Evolutionary conservation across 2,797 vertebrate genomes (phyloP), one percentile per base, ranked within the genome.

Genomic region (Acrossocheilus fasciatus): DNA sequence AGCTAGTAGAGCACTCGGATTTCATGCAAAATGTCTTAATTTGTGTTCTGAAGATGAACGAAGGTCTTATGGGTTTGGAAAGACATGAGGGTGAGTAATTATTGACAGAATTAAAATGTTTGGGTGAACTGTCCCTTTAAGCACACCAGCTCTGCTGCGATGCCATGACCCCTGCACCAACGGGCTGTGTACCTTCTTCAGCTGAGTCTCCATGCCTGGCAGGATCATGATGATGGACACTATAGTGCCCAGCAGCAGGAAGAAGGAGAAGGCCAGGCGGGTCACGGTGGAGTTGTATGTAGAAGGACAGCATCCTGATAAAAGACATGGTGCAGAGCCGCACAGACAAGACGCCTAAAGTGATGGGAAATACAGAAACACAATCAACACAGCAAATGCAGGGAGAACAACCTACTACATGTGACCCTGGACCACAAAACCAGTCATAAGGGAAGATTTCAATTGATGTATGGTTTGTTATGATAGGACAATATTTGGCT

Each of bases 221-320:
- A 96, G 95, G 74, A 99, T 97, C 97, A 98, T 98, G 26, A 98
- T 95, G 93, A 98, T 72, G 8, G 96, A 98, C 74, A 98, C 96
- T 0, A 98, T 79, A 0, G 98, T 97, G 20, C 98, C 97, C 0
- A 99, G 94, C 90, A 99, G 95, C 87, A 99, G 94, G 88, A 99
- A 95, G 91, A 95, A 91, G 41, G 97, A 97, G 95, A 98, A 99
- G 85, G 96, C 91, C 88, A 99, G 94, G 54, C 97, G 96, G 72
- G 94, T 96, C 85, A 98, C 12, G 0, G 97, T 98, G 85, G 98
- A 98, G 93, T 95, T 99, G 92, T 93, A 96, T n/a, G 96, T 91
- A 0, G 97, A 96, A 4, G 98, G 98, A 90, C 98, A 99, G 92
- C 98, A 99, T 92, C 94, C 91, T 0, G 97, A 98, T 86, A 99